phyloP scores from a whole-genome alignment of 2,888 invertebrate genomes.

The Allophyes oxyacanthae region DNA sequence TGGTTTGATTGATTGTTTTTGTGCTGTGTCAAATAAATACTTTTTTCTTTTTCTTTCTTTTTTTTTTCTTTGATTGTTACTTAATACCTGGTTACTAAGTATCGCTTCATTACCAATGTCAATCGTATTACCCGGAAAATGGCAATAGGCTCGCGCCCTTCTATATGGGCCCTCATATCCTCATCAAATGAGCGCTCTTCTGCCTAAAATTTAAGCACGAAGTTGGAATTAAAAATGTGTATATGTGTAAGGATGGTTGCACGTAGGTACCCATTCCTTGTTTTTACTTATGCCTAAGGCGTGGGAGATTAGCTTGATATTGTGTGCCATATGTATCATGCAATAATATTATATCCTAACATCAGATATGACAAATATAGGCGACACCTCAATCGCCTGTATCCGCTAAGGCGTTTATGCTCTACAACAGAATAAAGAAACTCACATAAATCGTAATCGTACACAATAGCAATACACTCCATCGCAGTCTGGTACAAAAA shows the following conservation, averaged over 20 bases:
- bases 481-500: constrained; percentile 18
- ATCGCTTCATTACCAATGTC: constrained; percentile 7
- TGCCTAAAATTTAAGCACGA: too few relatives aligned
- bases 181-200: too few relatives aligned
- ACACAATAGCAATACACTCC: constrained; percentile 9
- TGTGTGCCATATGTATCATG: too few relatives aligned
- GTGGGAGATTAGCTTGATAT: too few relatives aligned
- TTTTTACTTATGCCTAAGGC: not conserved
- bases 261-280: not conserved
- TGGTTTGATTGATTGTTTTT: too few relatives aligned
- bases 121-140: not conserved
- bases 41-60: too few relatives aligned
- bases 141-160: too few relatives aligned
- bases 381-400: constrained; percentile 1
- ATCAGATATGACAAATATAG: not conserved
- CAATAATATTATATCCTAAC: not conserved
- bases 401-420: not conserved
- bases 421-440: not conserved
- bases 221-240: too few relatives aligned
- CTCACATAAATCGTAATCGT: not conserved
- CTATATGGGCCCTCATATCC: too few relatives aligned
- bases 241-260: not conserved
- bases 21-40: too few relatives aligned
- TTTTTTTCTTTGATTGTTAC: too few relatives aligned
- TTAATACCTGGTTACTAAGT: too few relatives aligned